Base-by-base conservation (phyloP, 2,888 invertebrate genomes). In the Baronia brevicornis region DNA sequence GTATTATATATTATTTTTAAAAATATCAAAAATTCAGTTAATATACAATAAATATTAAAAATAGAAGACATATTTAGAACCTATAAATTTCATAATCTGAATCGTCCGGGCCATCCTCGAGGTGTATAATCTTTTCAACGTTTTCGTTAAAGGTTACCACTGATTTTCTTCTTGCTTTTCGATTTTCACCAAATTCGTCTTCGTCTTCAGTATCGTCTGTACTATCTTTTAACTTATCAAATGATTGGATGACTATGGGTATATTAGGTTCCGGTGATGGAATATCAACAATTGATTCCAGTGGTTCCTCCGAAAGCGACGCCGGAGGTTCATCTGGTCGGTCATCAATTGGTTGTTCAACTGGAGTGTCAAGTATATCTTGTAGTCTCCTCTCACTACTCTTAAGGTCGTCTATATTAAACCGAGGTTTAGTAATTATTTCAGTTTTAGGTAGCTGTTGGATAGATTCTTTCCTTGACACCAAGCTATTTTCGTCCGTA, bases 71-170 rank as follows among this genome's bases (percentile, higher is more conserved):
- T 22, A 29, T 27, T 56, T 58, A 78, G 17, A 77, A 60, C 41
- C 55, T 67, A 43, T 61, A 72, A 30, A 75, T 41, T 56, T 75
- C 74, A 28, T 52, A 49, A 7, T 60, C 64, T 1, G 55, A 28
- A 11, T 65, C 51, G 15, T 51, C 65, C 6, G 60, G 54, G 28
- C 56, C 62, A 36, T 85, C 79, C 51, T 85, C 82, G 5, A 86
- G 71, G 40, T 85, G 78, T 32, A 84, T 77, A 21, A 84, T 79
- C 41, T 74, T 82, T 52, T 86, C 85, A 14, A 86, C 86, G 17
- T 85, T 79, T 52, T 86, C 86, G 53, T 86, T 87, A 44, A 87
- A 87, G 1, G 82, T 86, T 4, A 87, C 87, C 1, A 82, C 77
- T 2, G 86, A 84, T 54, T 86, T 86, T 44, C 70, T 68, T 44